A percentile compares a stretch with the other conserved stretches of the same genome.
Evolutionary conservation across 2,113 vertebrate genomes (phyloP).

Genomic region (Oryctolagus cuniculus): mOryCun1.1 NC_091441.1:47436001-47436500

Average conservation of each 20-base stretch:
- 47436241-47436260: no score
- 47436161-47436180: not conserved
- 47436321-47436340: not conserved
- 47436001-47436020: not conserved
- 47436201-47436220: not conserved
- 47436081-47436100: not conserved
- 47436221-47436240: accelerated
- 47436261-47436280: not conserved
- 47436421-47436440: not conserved
- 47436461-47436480: not conserved
- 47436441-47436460: not conserved
- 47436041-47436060: no score
- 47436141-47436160: not conserved
- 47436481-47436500: not conserved
- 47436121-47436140: not conserved
- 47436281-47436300: not conserved
- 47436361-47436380: no score
- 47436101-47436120: not conserved
- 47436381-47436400: not conserved
- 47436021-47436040: not conserved
- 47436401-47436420: not conserved
- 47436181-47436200: not conserved
- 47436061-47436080: not conserved
- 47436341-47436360: not conserved
- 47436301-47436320: no score